Evolutionary conservation across 1,140 invertebrate genomes (phyloP).

Genomic region (Drosophila albomicans): DNA sequence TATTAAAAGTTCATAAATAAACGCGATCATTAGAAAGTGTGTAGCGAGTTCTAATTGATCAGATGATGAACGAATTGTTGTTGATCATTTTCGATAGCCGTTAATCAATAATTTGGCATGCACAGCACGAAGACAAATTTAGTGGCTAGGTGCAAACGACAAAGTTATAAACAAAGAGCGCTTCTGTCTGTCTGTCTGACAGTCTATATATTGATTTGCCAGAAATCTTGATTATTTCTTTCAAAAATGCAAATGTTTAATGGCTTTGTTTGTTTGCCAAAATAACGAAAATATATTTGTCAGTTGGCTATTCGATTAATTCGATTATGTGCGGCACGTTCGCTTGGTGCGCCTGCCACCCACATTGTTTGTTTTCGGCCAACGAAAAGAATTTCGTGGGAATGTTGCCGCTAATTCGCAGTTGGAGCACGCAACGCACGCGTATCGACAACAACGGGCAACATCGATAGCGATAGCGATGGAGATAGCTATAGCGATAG

Average conservation of each 20-base stretch:
- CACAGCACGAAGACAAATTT: constrained; percentile 30
- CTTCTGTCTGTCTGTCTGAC: not conserved
- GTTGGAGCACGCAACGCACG: constrained; percentile 48
- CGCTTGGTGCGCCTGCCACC: constrained; percentile 46
- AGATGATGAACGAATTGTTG: not conserved
- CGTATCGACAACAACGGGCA: constrained; percentile 14
- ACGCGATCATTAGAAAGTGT: constrained; percentile 8
- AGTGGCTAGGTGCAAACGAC: constrained; percentile 49
- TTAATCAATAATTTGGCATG: constrained; percentile 60
- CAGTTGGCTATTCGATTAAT: not conserved
- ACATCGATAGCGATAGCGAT: constrained; percentile 3
- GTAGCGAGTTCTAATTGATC: not conserved
- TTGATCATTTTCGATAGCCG: constrained; percentile 26
- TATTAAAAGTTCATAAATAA: no score
- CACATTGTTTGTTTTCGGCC: constrained; percentile 35
- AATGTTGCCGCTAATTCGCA: constrained; percentile 47
- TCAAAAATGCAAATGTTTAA: constrained; percentile 56
- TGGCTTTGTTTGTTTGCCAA: constrained; percentile 61
- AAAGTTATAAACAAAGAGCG: constrained; percentile 61
- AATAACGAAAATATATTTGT: constrained; percentile 24
- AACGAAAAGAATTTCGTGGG: constrained; percentile 46
- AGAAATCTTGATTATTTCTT: constrained; percentile 25
- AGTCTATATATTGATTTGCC: constrained; percentile 32
- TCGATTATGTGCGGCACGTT: constrained; percentile 52
- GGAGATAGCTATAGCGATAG: not conserved